Evolutionary conservation across 2,888 invertebrate species (phyloP), one percentile per base, ranked within the genome.

Genomic region (Lasioglossum lativentre): DNA sequence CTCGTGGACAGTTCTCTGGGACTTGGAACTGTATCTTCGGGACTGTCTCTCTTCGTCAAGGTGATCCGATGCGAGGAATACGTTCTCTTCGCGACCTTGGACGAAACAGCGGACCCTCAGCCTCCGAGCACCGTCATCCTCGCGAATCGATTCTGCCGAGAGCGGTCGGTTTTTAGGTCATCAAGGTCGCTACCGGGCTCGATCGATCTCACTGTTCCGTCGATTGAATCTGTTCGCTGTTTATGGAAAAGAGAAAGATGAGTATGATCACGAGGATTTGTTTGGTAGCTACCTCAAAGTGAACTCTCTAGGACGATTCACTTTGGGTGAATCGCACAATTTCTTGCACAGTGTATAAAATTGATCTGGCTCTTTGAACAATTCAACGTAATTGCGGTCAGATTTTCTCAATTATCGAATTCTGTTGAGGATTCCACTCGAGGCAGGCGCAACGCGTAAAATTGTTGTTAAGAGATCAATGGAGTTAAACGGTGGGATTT

Each of bases 121-220:
- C 74, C 79, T 73, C 68, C 27, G 38, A 79, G 40, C 71, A 27
- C 82, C 81, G 78, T 87, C 76, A 81, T 83, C 75, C 52, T 59
- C 75, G 82, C 56, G 78, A 83, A 73, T 84, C 84, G 78, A 76
- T 77, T 77, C 45, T 74, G 34, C 70, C 45, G 59, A 74, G n/a
- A 6, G 52, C n/a, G 70, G 27, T 42, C 70, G 70, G 14, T 74
- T 82, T 82, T 79, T 82, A 79, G 76, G 82, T 86, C 74, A 79
- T 77, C 74, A 77, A 81, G 74, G 73, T 85, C 66, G 63, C 23
- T 14, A 30, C 2, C 42, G 52, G 52, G 75, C 75, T 78, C 78
- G 80, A 84, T 85, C 52, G 86, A 84, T 80, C 47, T 85, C 19
- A 80, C 72, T 45, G 12, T 75, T 74, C 75, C 40, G 68, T 68